A percentile compares a stretch with the other conserved stretches of the same genome.
phyloP scores from a whole-genome alignment of 2,888 invertebrate genomes.

The Epinotia demarniana region DNA sequence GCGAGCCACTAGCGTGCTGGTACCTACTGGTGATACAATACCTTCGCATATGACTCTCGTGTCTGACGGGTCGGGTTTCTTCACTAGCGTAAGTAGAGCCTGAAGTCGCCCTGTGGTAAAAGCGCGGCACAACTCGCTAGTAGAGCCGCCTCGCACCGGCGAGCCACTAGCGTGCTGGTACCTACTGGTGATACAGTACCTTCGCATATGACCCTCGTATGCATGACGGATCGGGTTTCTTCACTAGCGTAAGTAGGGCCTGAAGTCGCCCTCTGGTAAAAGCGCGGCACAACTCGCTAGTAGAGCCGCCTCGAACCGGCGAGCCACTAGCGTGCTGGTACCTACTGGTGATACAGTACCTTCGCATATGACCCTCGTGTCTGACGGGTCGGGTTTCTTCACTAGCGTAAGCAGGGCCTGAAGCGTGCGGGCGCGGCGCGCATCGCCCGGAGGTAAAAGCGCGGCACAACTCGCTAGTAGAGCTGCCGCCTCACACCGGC shows the following conservation, averaged over 20 bases:
- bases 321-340: slow-evolving; percentile 58
- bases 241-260: slow-evolving; percentile 75
- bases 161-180: too few species aligned
- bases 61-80: slow-evolving; percentile 70
- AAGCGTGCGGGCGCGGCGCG: slow-evolving; percentile 66
- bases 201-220: slow-evolving; percentile 72
- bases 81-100: slow-evolving; percentile 72
- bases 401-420: slow-evolving; percentile 74
- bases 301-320: slow-evolving; percentile 64
- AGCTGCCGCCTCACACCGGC: slow-evolving; percentile 71
- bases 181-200: slow-evolving; percentile 56
- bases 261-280: slow-evolving; percentile 54
- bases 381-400: slow-evolving; percentile 71
- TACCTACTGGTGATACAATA: slow-evolving; percentile 47
- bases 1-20: too few species aligned
- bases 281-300: too few species aligned
- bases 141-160: too few species aligned
- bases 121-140: too few species aligned
- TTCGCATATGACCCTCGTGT: slow-evolving; percentile 72
- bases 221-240: slow-evolving; percentile 70
- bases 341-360: slow-evolving; percentile 54
- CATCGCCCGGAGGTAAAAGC: slow-evolving; percentile 61
- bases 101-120: slow-evolving; percentile 54
- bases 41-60: slow-evolving; percentile 74
- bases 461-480: slow-evolving; percentile 64